Evolutionary conservation across 2,797 vertebrate genomes (phyloP).

Genomic region (Aeoliscus strigatus): DNA sequence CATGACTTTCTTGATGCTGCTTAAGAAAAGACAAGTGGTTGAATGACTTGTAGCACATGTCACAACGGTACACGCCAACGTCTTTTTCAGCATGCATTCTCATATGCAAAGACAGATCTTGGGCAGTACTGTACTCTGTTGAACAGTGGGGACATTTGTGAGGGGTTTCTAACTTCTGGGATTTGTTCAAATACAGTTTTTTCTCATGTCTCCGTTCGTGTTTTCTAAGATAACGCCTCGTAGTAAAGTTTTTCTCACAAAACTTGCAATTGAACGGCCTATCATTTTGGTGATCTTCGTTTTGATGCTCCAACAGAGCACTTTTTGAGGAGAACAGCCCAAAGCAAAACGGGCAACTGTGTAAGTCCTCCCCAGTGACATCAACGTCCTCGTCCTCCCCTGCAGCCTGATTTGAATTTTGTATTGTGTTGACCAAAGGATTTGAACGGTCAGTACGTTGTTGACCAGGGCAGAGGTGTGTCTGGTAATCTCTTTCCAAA

Average conservation of each 20-base stretch:
- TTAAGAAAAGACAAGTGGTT: slow-evolving; percentile 54
- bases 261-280: slow-evolving; percentile 65
- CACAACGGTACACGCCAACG: slow-evolving; percentile 66
- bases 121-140: slow-evolving; percentile 28
- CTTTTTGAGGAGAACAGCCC: slow-evolving; percentile 69
- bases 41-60: slow-evolving; percentile 81
- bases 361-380: slow-evolving; percentile 73
- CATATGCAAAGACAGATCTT: slow-evolving; percentile 64
- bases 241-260: slow-evolving; percentile 68
- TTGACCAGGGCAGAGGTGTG: slow-evolving; percentile 63
- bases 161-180: slow-evolving; percentile 3
- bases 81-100: slow-evolving; percentile 59
- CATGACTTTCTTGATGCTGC: slow-evolving; percentile 77
- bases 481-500: slow-evolving; percentile 58
- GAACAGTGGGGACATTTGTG: slow-evolving; percentile 60
- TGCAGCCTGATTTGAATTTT: slow-evolving; percentile 5
- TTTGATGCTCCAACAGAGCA: slow-evolving; percentile 72
- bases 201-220: slow-evolving; percentile 61
- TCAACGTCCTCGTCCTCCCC: slow-evolving; percentile 72
- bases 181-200: not conserved
- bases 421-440: slow-evolving; percentile 8
- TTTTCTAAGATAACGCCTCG: slow-evolving; percentile 59
- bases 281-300: slow-evolving; percentile 45
- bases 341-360: slow-evolving; percentile 62
- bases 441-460: slow-evolving; percentile 15